Evolutionary conservation across 2,797 vertebrate genomes (phyloP).

Genomic region (Sparus aurata): DNA sequence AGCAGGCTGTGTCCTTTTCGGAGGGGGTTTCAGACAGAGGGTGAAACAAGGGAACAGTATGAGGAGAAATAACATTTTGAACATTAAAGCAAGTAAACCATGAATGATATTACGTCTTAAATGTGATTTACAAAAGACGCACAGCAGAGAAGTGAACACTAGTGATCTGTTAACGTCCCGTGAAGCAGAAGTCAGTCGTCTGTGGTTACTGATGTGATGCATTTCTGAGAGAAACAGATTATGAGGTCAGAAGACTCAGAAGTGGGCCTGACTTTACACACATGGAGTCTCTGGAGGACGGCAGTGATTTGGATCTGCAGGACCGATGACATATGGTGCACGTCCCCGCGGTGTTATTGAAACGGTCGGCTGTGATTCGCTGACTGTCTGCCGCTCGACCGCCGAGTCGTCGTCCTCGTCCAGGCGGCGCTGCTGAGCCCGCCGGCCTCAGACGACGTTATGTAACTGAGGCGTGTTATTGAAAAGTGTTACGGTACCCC

Average conservation of each 20-base stretch:
- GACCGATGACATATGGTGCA: slow-evolving; percentile 13
- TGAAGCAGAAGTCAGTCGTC: background rate
- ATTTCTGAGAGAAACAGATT: background rate
- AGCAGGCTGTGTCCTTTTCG: too few relatives aligned
- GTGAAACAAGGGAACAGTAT: too few relatives aligned
- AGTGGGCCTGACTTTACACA: background rate
- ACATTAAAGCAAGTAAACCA: too few relatives aligned
- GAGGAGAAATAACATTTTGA: too few relatives aligned
- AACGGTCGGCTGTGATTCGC: background rate
- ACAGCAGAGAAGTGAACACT: too few relatives aligned
- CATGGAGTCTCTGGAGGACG: background rate
- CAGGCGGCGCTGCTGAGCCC: background rate
- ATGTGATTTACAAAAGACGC: too few relatives aligned
- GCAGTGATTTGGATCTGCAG: background rate
- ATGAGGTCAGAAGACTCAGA: background rate
- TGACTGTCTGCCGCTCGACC: background rate
- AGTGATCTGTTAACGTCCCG: too few relatives aligned
- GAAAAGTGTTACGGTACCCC: background rate
- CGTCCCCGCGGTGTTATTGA: background rate
- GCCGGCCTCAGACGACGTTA: slow-evolving; percentile 2
- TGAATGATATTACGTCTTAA: too few relatives aligned
- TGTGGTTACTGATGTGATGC: background rate
- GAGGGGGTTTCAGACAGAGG: too few relatives aligned
- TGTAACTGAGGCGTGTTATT: background rate
- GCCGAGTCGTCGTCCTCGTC: too few relatives aligned